phyloP scores from a whole-genome alignment of 2,888 invertebrate species.

The Apamea monoglypha region DNA sequence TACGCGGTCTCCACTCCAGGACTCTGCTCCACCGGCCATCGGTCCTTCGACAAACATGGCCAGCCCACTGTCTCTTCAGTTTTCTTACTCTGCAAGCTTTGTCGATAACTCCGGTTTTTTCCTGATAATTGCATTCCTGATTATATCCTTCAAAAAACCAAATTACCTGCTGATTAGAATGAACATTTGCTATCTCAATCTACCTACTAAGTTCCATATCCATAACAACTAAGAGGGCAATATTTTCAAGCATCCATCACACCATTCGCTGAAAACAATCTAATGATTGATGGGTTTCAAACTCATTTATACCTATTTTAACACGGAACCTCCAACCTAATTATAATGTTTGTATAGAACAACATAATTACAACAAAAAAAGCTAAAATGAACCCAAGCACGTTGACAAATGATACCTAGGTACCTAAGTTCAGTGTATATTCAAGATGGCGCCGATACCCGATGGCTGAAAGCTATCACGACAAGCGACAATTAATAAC shows the following conservation, averaged over 20 bases:
- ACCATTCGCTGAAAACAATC: constrained; percentile 15
- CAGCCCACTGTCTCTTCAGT: too few species aligned
- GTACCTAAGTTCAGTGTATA: constrained; percentile 39
- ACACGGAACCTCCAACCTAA: constrained; percentile 4
- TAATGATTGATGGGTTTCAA: constrained; percentile 30
- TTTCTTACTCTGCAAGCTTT: not conserved
- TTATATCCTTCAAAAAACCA: not conserved
- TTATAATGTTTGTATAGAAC: constrained; percentile 28
- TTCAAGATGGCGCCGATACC: constrained; percentile 52
- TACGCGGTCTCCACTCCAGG: too few species aligned
- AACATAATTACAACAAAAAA: constrained; percentile 36
- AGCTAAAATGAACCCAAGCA: constrained; percentile 17
- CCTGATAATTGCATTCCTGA: not conserved
- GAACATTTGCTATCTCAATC: too few species aligned
- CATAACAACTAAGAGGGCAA: not conserved
- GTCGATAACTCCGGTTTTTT: not conserved
- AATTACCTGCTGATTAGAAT: not conserved
- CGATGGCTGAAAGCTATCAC: constrained; percentile 55
- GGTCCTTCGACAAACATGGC: too few species aligned
- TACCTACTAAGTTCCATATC: not conserved
- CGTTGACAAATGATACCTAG: constrained; percentile 51
- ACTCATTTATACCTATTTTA: constrained; percentile 23
- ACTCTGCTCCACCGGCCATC: too few species aligned
- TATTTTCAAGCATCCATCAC: constrained; percentile 28
- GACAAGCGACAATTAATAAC: constrained; percentile 58